Evolutionary conservation across 2,113 vertebrate species (phyloP), one percentile per base, ranked within the genome.

Genomic region (Etheostoma spectabile): DNA sequence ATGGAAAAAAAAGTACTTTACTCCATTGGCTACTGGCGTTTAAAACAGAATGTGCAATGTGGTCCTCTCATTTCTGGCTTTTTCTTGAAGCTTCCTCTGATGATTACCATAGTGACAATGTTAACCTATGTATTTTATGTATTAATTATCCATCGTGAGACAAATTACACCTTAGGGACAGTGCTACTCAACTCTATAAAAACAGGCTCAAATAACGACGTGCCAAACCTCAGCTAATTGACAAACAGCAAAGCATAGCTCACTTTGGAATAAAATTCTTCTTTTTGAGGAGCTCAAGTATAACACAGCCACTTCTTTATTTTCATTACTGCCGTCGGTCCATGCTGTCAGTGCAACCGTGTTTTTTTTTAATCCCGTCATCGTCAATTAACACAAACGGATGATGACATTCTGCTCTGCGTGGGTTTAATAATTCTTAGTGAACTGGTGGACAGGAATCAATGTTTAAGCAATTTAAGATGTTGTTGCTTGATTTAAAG

Each of bases 161-260:
- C 13, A 63, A 22, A 63, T 16, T 27, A 14, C 38, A 3, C 46
- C 18, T 35, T 19, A 2, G 65, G 51, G n/a, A 24, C 21, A 24
- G 8, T 69, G 21, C 30, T 16, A 1, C 21, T 35, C 2, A 13
- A 33, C 42, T 73, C 55, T 16, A 2, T 30, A 3, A 49, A 61
- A 76, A 63, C 33, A 38, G 15, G 49, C 57, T 38, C 5, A 75
- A 62, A 75, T 38, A 48, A 67, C 57, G 42, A 77, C 11, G n/a
- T 80, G 49, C 22, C 42, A 57, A 61, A 76, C 30, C 18, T 42
- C 48, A 38, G 8, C 46, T 8, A 45, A 18, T 51, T 64, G 33
- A 55, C 52, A 71, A 63, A 74, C 49, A 62, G 65, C 19, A 22
- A 70, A 77, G 64, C 48, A 35, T 45, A 79, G 72, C 71, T 64